Base-by-base conservation (phyloP, 2,797 vertebrate species). In the Acanthurus lineatus region DNA sequence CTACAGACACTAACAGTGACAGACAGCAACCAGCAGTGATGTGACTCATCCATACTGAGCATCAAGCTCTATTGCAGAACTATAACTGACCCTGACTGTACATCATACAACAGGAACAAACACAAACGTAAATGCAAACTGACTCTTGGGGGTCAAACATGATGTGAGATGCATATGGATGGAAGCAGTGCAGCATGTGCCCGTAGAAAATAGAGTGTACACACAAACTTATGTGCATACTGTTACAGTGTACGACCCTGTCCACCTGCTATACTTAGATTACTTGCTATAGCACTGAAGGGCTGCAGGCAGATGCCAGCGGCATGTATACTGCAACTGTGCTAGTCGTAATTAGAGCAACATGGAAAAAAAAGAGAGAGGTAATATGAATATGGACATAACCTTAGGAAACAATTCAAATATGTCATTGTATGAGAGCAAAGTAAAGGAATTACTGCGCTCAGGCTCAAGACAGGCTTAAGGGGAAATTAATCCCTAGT, bases 31-130 rank as follows among this genome's bases (percentile, higher is more conserved):
- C 80, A 67, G 87, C 71, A 87, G 62, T 71, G 69, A 82, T 74
- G 76, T 86, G 87, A 90, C 83, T 87, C 84, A 91, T 86, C 79
- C 60, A 61, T 58, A 59, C 74, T 32, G 20, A 74, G 61, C 81
- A 59, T 80, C 77, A 64, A 69, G 79, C 65, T 61, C 48, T 3
- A 42, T 42, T 1, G 7, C 69, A 77, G 59, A 74, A 42, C 63
- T 51, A 32, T 64, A 76, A 85, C 81, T 66, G 40, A 20, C 73
- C 35, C 69, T 77, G 81, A 85, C 79, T 58, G 48, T 84, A 68
- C 63, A 58, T 72, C 63, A 71, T 44, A 25, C n/a, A 59, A 35
- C 35, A 53, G 47, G 16, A 85, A 68, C 22, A 20, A 53, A 61
- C 51, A 45, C 16, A 35, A 53, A 79, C 54, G 25, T 32, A 53